phyloP scores from a whole-genome alignment of 2,888 invertebrate genomes.

The Lithophane socia region DNA sequence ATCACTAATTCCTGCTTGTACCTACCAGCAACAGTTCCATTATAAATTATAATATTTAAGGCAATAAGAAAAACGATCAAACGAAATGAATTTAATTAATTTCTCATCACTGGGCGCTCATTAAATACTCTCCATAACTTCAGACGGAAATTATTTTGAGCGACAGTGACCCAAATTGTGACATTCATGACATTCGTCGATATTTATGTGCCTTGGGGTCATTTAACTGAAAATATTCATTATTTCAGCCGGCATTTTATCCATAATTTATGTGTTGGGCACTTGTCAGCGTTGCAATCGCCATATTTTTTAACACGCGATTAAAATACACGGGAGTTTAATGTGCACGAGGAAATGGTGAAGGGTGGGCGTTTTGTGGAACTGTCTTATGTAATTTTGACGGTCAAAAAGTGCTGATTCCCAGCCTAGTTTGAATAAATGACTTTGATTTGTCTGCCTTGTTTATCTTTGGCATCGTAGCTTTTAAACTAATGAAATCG shows the following conservation, averaged over 20 bases:
- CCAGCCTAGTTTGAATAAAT: no score
- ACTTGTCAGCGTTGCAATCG: neutral
- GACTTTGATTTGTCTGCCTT: no score
- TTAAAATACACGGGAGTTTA: neutral
- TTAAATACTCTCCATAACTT: conserved; percentile 45
- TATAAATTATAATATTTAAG: conserved; percentile 22
- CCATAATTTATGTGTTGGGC: conserved; percentile 11
- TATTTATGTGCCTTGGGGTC: conserved; percentile 25
- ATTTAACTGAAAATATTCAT: conserved; percentile 20
- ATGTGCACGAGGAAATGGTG: neutral
- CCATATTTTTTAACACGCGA: neutral
- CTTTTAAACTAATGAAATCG: no score
- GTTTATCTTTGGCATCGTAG: neutral
- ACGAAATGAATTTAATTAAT: conserved; percentile 55
- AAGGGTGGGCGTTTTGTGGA: no score
- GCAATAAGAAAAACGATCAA: conserved; percentile 38
- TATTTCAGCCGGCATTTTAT: conserved; percentile 22
- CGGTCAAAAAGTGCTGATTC: no score
- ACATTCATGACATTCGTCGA: conserved; percentile 21
- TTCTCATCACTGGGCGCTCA: conserved; percentile 36
- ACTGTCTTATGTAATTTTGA: no score
- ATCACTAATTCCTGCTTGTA: neutral
- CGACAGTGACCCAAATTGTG: conserved; percentile 35
- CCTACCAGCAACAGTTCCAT: neutral
- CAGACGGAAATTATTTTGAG: conserved; percentile 40